phyloP scores from a whole-genome alignment of 2,888 invertebrate genomes.

The Temnothorax ravouxi region DNA sequence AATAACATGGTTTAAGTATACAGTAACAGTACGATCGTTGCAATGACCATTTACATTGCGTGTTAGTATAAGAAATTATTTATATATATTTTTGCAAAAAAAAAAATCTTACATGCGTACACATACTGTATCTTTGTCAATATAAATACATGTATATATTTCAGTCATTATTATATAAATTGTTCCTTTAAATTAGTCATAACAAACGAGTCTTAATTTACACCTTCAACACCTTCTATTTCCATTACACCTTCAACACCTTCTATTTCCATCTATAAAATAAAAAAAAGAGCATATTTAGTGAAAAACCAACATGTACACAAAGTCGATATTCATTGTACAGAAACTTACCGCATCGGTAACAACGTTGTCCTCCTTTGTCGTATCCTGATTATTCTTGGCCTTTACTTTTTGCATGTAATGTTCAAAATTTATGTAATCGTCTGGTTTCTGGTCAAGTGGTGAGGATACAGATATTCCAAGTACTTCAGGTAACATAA shows the following conservation, averaged over 20 bases:
- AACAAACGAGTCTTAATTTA: not conserved
- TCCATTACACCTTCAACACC: not conserved
- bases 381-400: too few relatives aligned
- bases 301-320: constrained; percentile 45
- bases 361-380: not conserved
- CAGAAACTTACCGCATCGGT: constrained; percentile 58
- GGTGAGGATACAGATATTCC: too few relatives aligned
- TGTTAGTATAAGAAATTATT: not conserved
- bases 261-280: constrained; percentile 70
- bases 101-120: not conserved
- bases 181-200: not conserved
- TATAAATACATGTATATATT: not conserved
- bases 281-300: constrained; percentile 16
- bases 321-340: constrained; percentile 1
- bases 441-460: too few relatives aligned
- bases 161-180: not conserved
- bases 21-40: not conserved
- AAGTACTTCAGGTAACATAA: constrained; percentile 92
- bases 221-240: not conserved
- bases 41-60: not conserved
- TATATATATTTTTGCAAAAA: not conserved
- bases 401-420: too few relatives aligned
- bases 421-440: too few relatives aligned
- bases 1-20: constrained; percentile 1
- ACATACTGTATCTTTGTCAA: not conserved